Base-by-base conservation (phyloP, 1,140 invertebrate genomes). In the Polyergus mexicanus region DNA sequence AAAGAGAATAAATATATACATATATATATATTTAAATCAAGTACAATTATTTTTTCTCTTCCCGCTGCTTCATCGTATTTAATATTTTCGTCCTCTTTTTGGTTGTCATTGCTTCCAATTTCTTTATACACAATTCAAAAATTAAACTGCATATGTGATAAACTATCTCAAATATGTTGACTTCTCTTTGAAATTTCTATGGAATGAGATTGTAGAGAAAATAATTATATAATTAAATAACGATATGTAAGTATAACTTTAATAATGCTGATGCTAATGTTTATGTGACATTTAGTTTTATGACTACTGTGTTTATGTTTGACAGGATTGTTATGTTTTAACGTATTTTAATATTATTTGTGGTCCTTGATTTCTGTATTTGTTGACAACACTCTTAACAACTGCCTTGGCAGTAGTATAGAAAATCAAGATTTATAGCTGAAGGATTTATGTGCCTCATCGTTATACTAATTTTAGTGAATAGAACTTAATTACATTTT, bases 31-130 rank as follows among this genome's bases (percentile, higher is more conserved):
- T 28, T 28, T 28, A 28, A 28, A 28, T 28, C 25, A 28, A 28
- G 25, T 28, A 28, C 25, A 28, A 28, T 28, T 28, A 28, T 38
- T 68, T 76, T 77, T 41, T 22, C 11, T 41, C 25, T 28, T 86
- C 22, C 72, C 41, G n/a, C 35, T 44, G 44, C 44, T 68, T 44
- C 25, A 88, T 35, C 66, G 68, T 78, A 58, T 84, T 85, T 60
- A 58, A 3, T 16, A 28, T 74, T 89, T 88, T 80, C 35, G 41
- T 54, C 78, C 19, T 19, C 1, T 22, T n/a, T 74, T 58, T 19
- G 1, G 3, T 72, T 5, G 10, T 5, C 25, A 11, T 66, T 19
- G 13, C 28, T 68, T 80, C 25, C 69, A 22, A 51, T 32, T 78
- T 13, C 2, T 28, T 19, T 62, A 28, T 11, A n/a, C 11, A 62